A percentile compares a stretch with the other conserved stretches of the same genome.
These are phyloP conservation scores for Bucco capensis DNA, from an alignment of 2,113 vertebrate species.

Conservation along the genomic window DNA sequence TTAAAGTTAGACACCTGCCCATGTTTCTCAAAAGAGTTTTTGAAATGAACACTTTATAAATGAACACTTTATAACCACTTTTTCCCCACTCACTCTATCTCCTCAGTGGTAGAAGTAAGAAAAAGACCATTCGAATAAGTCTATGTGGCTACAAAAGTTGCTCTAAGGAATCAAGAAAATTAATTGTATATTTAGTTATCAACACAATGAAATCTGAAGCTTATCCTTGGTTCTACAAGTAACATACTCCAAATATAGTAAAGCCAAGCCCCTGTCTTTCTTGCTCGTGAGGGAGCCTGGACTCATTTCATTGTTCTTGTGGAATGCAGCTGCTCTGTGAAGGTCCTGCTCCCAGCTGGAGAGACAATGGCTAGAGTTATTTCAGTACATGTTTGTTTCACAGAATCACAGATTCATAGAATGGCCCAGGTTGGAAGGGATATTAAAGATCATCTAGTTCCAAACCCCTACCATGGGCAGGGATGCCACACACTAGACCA, in stretches of 20 bases:
- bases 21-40: not conserved
- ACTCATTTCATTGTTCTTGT: not conserved
- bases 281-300: not conserved
- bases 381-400: not conserved
- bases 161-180: not conserved
- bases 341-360: constrained; percentile 24
- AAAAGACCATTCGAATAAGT: not conserved
- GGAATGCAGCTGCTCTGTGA: constrained; percentile 1
- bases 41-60: not conserved
- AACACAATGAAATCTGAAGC: not conserved
- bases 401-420: no score
- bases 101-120: not conserved
- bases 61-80: not conserved
- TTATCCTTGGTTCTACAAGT: not conserved
- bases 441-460: no score
- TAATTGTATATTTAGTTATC: not conserved
- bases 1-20: not conserved
- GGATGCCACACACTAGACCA: no score
- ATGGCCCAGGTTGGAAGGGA: no score
- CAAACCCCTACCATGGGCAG: no score
- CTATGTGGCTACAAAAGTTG: not conserved
- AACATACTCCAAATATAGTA: not conserved
- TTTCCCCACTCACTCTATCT: accelerated
- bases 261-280: not conserved
- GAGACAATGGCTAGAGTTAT: not conserved